A percentile compares a stretch with the other conserved stretches of the same genome.
phyloP scores from a whole-genome alignment of 1,140 invertebrate species.

The Drosophila rhopaloa region DNA sequence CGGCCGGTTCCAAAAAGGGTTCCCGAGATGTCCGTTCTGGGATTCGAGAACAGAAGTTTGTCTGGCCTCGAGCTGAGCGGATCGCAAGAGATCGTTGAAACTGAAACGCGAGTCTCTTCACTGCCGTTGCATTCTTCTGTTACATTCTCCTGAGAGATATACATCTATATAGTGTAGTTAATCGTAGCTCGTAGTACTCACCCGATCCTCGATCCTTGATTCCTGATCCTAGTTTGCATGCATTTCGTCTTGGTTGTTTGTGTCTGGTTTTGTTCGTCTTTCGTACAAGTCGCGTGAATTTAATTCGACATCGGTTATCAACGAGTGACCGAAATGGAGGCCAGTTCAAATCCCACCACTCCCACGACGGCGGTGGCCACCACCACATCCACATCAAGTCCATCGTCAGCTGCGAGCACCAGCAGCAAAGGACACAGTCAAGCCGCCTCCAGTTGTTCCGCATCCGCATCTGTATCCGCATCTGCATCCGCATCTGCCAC shows the following conservation, averaged over 20 bases:
- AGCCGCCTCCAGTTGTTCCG: constrained; percentile 47
- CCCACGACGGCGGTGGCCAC: constrained; percentile 36
- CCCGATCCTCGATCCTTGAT: constrained; percentile 26
- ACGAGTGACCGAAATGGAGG: constrained; percentile 45
- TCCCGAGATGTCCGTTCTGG: constrained; percentile 50
- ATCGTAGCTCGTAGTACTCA: constrained; percentile 37
- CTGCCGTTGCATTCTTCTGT: constrained; percentile 12
- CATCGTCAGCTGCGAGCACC: constrained; percentile 45
- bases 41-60: constrained; percentile 69
- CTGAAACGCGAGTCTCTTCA: constrained; percentile 44
- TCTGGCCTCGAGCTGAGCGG: constrained; percentile 82
- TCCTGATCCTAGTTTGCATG: constrained; percentile 56
- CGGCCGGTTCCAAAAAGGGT: constrained; percentile 59
- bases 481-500: constrained; percentile 24
- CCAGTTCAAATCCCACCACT: constrained; percentile 56
- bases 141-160: constrained; percentile 1
- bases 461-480: constrained; percentile 14
- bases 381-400: constrained; percentile 33
- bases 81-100: constrained; percentile 61
- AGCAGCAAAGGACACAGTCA: constrained; percentile 51
- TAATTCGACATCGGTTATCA: constrained; percentile 7
- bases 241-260: constrained; percentile 57
- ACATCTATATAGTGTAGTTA: constrained; percentile 20
- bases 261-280: constrained; percentile 48
- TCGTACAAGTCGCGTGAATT: constrained; percentile 17